Evolutionary conservation across 2,888 invertebrate species (phyloP), one percentile per base, ranked within the genome.

Genomic region (Nesidiocoris tenuis): DNA sequence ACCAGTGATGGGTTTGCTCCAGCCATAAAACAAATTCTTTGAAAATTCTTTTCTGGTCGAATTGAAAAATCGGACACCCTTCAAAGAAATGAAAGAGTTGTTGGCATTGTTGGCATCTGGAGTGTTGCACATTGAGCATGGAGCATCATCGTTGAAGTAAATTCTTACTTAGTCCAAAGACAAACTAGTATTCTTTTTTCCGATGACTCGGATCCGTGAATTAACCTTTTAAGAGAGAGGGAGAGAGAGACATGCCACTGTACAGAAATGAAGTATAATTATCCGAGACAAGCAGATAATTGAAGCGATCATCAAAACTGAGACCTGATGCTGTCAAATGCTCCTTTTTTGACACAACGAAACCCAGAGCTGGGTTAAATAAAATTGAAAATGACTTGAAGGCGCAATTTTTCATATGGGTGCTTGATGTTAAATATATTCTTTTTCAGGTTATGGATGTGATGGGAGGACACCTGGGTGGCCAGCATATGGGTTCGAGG

Each of bases 371-470:
- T n/a, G n/a, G n/a, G n/a, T 64, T 25, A 64, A 64, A 64, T 22
- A n/a, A n/a, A n/a, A n/a, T n/a, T n/a, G n/a, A n/a, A n/a, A n/a
- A n/a, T n/a, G n/a, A n/a, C n/a, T n/a, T n/a, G n/a, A n/a, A n/a
- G n/a, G n/a, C n/a, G n/a, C n/a, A n/a, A n/a, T n/a, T n/a, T n/a
- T n/a, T n/a, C n/a, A n/a, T n/a, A n/a, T n/a, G n/a, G n/a, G n/a
- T n/a, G n/a, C n/a, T n/a, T n/a, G n/a, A n/a, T n/a, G n/a, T n/a
- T n/a, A n/a, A n/a, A n/a, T n/a, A n/a, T n/a, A n/a, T n/a, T n/a
- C n/a, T n/a, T 39, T 39, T 72, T 2, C 61, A 72, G 72, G 72
- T 72, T 18, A 39, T 72, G 61, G 72, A 72, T 25, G 72, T 72
- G 24, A 72, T 72, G 72, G 72, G 61, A n/a, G 54, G 54, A 12